Percentiles rank a stretch among this genome's conserved stretches.
Conservation (phyloP, 2,113 vertebrate genomes). For the Leiothrix lutea region DNA sequence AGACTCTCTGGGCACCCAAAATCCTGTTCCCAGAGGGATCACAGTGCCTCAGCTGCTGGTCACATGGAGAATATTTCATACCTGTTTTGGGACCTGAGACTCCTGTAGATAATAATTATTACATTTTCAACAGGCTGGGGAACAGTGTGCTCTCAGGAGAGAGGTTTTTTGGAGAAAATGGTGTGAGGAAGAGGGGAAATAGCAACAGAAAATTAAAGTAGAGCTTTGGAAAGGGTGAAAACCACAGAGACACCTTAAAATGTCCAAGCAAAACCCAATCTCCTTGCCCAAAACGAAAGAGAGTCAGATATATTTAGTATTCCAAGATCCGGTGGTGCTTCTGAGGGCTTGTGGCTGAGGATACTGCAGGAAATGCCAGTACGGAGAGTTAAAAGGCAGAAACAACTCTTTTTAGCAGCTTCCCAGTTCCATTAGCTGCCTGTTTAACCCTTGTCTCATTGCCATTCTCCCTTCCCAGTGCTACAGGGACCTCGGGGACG, state of each 20-base stretch:
- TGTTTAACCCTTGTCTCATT: neutral
- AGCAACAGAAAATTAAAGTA: neutral
- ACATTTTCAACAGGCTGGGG: neutral
- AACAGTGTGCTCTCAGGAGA: accelerated
- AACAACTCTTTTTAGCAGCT: neutral
- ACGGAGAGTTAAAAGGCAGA: neutral
- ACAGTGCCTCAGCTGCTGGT: neutral
- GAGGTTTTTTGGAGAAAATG: neutral
- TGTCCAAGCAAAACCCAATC: neutral
- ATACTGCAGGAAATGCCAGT: neutral
- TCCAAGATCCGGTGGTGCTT: neutral
- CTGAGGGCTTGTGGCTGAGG: neutral
- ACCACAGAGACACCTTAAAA: neutral
- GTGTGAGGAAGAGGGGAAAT: neutral
- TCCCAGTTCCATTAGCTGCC: neutral
- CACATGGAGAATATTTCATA: neutral
- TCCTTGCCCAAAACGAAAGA: neutral
- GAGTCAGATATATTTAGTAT: neutral
- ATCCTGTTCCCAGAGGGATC: neutral
- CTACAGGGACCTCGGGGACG: slow-evolving; percentile 87
- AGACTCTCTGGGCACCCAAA: neutral
- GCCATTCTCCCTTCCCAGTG: slow-evolving; percentile 73
- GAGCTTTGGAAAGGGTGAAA: neutral
- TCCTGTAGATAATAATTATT: neutral
- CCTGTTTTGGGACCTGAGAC: neutral